phyloP scores from a whole-genome alignment of 2,797 vertebrate species.

The Apogon talboti region DNA sequence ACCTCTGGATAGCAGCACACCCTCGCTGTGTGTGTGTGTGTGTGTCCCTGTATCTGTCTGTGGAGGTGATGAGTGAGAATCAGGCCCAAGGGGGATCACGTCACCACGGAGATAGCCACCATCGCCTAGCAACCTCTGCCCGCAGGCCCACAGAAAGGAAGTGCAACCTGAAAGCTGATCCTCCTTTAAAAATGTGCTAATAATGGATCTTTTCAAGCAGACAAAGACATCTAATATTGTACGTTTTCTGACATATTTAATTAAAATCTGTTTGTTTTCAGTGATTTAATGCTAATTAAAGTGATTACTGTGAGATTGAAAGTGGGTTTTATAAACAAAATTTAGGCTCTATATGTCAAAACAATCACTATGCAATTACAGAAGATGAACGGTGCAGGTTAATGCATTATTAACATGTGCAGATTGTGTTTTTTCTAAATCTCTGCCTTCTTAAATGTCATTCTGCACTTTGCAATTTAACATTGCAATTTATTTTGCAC shows the following conservation, averaged over 20 bases:
- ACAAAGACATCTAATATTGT: slow-evolving; percentile 42
- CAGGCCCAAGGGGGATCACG: slow-evolving; percentile 75
- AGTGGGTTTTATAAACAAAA: too few species aligned
- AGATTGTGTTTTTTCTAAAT: not conserved
- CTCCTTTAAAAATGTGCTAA: slow-evolving; percentile 62
- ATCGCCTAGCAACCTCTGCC: slow-evolving; percentile 81
- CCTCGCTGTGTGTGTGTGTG: slow-evolving; percentile 32
- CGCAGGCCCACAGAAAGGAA: slow-evolving; percentile 69
- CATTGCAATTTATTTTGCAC: too few species aligned
- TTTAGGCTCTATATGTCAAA: too few species aligned
- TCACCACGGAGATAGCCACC: slow-evolving; percentile 78
- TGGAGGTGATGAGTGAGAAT: slow-evolving; percentile 81
- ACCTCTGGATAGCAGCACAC: slow-evolving; percentile 52
- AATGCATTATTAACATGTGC: slow-evolving; percentile 2
- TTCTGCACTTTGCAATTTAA: too few species aligned
- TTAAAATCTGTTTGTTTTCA: too few species aligned
- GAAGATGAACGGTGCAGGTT: too few species aligned
- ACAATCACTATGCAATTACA: too few species aligned
- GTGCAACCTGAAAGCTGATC: slow-evolving; percentile 76
- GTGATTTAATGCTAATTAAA: too few species aligned
- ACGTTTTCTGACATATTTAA: not conserved
- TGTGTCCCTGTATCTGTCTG: slow-evolving; percentile 53
- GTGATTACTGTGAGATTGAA: too few species aligned
- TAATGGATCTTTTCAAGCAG: slow-evolving; percentile 67
- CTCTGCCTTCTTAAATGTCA: too few species aligned